Conservation (phyloP, 1,140 invertebrate genomes). For the Sitobion miscanthi region DNA sequence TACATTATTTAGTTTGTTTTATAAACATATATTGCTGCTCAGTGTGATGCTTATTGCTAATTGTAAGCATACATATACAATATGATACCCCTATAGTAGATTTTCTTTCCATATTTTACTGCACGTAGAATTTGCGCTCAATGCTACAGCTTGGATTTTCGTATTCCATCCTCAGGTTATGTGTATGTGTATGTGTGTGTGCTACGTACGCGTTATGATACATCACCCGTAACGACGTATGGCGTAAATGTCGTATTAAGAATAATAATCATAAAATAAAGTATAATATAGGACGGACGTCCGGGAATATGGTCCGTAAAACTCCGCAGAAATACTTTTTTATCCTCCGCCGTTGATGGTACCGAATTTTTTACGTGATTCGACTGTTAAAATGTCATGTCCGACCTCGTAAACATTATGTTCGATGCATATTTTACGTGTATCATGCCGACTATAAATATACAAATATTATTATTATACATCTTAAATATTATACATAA, state of each 20-base stretch:
- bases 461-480: not conserved
- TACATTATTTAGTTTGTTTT: not conserved
- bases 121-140: too few relatives aligned
- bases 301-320: not conserved
- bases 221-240: not conserved
- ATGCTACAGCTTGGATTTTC: not conserved
- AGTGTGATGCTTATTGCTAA: not conserved
- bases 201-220: not conserved
- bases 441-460: not conserved
- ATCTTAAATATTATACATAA: not conserved
- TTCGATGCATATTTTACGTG: not conserved
- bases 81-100: too few relatives aligned
- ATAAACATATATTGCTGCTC: not conserved
- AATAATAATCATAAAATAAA: conserved; percentile 9
- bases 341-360: not conserved
- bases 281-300: not conserved
- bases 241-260: not conserved
- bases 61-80: too few relatives aligned
- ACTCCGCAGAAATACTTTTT: not conserved
- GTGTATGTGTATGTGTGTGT: too few relatives aligned
- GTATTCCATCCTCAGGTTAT: not conserved
- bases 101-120: too few relatives aligned
- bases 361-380: conserved; percentile 10
- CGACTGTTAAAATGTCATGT: not conserved
- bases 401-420: not conserved